phyloP scores from a whole-genome alignment of 2,797 vertebrate species.

The Oceanodroma leucorhoa region DNA sequence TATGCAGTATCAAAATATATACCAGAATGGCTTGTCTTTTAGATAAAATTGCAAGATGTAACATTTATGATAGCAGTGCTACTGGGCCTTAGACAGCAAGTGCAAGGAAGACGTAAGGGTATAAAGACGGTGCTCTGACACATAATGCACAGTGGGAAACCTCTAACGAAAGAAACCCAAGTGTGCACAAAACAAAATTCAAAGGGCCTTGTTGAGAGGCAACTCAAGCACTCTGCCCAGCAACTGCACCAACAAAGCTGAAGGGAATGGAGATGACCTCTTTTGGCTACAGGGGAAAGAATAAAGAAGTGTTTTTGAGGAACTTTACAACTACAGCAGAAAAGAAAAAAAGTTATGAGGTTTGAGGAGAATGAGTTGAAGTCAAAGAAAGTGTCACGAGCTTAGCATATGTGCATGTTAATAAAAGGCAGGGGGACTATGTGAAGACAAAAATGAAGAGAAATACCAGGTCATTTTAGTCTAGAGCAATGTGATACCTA shows the following conservation, averaged over 20 bases:
- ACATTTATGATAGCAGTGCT: neutral
- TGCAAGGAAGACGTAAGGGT: neutral
- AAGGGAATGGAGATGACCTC: neutral
- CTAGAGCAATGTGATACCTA: neutral
- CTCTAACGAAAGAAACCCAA: neutral
- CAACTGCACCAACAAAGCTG: neutral
- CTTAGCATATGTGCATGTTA: neutral
- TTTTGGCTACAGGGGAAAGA: neutral
- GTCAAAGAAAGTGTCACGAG: neutral
- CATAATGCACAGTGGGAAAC: neutral
- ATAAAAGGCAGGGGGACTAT: neutral
- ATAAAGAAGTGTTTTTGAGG: neutral
- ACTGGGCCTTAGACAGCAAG: neutral
- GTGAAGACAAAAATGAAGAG: neutral
- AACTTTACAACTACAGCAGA: neutral
- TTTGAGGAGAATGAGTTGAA: neutral
- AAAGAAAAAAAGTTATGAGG: neutral
- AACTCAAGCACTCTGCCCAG: neutral
- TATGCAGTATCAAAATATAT: neutral
- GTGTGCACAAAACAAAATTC: neutral
- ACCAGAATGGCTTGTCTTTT: neutral
- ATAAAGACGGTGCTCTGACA: neutral
- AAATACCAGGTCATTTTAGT: neutral
- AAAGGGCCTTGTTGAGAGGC: neutral
- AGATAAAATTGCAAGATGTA: neutral